These are phyloP conservation scores for Amiota communis DNA, from an alignment of 2,888 invertebrate species.

Conservation along the genomic window DNA sequence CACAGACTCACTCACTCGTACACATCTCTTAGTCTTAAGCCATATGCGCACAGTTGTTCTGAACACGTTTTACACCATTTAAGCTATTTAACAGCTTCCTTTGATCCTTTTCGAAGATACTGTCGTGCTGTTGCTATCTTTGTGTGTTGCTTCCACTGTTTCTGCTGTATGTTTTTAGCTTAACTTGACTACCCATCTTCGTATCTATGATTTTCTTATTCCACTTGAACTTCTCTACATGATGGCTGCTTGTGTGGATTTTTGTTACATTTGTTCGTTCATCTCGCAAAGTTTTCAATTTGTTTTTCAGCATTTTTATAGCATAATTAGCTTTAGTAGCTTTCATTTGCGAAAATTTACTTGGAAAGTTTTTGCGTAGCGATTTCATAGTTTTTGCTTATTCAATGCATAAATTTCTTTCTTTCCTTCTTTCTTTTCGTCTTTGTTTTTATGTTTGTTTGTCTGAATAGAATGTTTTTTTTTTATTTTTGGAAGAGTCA, in stretches of 20 bases:
- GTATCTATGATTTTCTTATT: too few relatives aligned
- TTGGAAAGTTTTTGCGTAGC: neutral
- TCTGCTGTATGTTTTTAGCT: too few relatives aligned
- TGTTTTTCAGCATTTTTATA: constrained; percentile 47
- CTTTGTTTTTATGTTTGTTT: neutral
- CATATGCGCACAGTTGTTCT: constrained; percentile 49
- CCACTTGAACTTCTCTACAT: too few relatives aligned
- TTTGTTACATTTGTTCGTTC: too few relatives aligned
- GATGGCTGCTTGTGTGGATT: neutral
- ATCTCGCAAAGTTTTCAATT: neutral
- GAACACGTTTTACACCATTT: constrained; percentile 55
- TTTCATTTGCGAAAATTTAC: constrained; percentile 21
- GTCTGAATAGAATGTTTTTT: neutral
- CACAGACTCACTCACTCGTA: constrained; percentile 15
- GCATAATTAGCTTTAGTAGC: constrained; percentile 61
- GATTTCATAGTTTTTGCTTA: neutral
- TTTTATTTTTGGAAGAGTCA: neutral
- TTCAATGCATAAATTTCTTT: neutral
- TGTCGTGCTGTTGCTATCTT: constrained; percentile 54
- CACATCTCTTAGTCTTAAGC: neutral
- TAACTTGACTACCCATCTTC: too few relatives aligned
- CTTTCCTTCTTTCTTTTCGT: neutral
- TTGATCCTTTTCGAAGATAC: constrained; percentile 41
- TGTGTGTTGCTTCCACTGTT: constrained; percentile 8
- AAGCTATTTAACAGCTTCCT: constrained; percentile 50